These are phyloP conservation scores for Forficula auricularia DNA, from an alignment of 1,140 invertebrate genomes.

Conservation along the genomic window DNA sequence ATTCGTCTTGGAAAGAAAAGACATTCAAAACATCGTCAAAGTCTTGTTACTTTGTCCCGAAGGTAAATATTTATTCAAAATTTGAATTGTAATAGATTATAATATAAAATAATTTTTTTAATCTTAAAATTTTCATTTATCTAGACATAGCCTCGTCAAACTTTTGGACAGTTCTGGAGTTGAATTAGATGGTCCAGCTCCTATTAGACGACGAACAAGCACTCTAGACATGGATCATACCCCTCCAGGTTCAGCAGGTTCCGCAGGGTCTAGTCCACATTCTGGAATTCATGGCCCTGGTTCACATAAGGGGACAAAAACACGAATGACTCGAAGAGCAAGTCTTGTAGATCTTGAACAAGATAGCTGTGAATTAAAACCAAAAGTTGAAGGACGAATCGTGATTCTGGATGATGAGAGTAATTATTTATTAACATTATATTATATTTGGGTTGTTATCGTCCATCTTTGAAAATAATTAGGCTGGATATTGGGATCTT, in stretches of 20 bases:
- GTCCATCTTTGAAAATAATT: too few relatives aligned
- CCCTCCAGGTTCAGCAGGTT: conserved; percentile 11
- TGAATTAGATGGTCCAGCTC: conserved; percentile 47
- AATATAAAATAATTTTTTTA: too few relatives aligned
- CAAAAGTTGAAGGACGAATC: conserved; percentile 56
- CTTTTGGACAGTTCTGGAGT: conserved; percentile 40
- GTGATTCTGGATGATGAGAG: conserved; percentile 51
- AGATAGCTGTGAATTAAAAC: conserved; percentile 52
- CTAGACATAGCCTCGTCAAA: conserved; percentile 53
- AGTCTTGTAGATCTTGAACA: conserved; percentile 61
- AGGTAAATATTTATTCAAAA: conserved; percentile 28
- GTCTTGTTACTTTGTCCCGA: conserved; percentile 56
- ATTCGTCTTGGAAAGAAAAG: conserved; percentile 47
- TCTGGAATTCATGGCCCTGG: conserved; percentile 8
- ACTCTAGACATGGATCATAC: conserved; percentile 10
- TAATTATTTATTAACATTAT: too few relatives aligned
- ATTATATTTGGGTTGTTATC: too few relatives aligned
- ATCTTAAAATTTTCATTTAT: conserved; percentile 1
- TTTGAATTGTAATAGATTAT: conserved; percentile 9
- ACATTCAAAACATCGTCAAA: conserved; percentile 66
- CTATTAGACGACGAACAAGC: conserved; percentile 30
- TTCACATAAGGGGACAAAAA: conserved; percentile 15
- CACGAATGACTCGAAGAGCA: conserved; percentile 42
- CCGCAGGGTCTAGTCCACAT: conserved; percentile 22
- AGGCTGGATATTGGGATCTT: too few relatives aligned